Percentiles rank a stretch among this genome's conserved stretches.
These are phyloP conservation scores for Hydriomena furcata DNA, from an alignment of 2,888 invertebrate species.

Conservation along the genomic window DNA sequence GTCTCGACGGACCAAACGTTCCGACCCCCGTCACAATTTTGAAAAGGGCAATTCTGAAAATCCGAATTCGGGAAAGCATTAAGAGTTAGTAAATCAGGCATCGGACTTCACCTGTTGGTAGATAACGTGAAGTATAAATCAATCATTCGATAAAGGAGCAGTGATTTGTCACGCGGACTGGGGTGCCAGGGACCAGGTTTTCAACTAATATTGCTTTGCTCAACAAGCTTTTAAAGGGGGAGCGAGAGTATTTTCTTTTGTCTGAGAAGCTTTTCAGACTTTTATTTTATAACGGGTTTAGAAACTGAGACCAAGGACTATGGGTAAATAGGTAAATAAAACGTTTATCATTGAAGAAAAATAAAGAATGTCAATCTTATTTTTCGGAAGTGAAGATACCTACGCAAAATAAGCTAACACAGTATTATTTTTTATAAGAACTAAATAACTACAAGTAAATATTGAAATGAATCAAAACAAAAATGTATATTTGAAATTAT, in stretches of 20 bases:
- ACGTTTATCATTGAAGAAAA: too few relatives aligned
- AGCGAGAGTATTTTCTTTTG: slow-evolving; percentile 31
- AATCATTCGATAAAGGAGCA: slow-evolving; percentile 74
- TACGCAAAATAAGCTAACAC: too few relatives aligned
- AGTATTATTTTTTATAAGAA: too few relatives aligned
- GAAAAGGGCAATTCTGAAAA: slow-evolving; percentile 66
- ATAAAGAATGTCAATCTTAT: too few relatives aligned
- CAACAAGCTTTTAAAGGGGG: slow-evolving; percentile 26
- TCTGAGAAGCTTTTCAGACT: slow-evolving; percentile 6
- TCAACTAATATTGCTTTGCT: slow-evolving; percentile 47
- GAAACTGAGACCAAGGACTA: too few relatives aligned
- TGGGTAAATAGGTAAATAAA: too few relatives aligned
- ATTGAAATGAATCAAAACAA: too few relatives aligned
- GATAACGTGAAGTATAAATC: slow-evolving; percentile 64
- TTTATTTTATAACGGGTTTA: neutral
- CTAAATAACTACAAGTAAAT: too few relatives aligned
- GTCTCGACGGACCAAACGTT: slow-evolving; percentile 55
- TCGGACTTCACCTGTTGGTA: slow-evolving; percentile 69
- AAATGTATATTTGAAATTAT: too few relatives aligned
- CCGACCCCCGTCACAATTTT: slow-evolving; percentile 63
- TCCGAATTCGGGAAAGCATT: slow-evolving; percentile 26
- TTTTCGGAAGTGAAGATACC: too few relatives aligned
- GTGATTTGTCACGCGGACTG: slow-evolving; percentile 67
- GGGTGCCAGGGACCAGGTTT: slow-evolving; percentile 29
- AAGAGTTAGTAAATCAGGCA: slow-evolving; percentile 73